phyloP scores from a whole-genome alignment of 2,797 vertebrate species.

The Enteromius afrohamiltoni region DNA sequence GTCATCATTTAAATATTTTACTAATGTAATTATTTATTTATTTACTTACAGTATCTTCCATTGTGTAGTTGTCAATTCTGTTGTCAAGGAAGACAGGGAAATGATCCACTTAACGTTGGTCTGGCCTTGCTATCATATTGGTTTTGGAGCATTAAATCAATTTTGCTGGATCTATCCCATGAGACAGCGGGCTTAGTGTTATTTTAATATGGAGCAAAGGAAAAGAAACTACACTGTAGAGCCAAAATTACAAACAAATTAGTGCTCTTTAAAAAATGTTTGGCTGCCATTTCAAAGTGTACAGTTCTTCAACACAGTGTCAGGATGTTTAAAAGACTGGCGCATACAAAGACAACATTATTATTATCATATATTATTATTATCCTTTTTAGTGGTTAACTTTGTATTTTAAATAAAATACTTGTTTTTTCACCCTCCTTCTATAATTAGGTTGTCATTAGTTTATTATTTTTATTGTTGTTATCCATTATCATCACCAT shows the following conservation, averaged over 20 bases:
- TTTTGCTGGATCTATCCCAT: slow-evolving; percentile 47
- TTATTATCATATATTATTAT: too few species aligned
- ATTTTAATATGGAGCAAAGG: slow-evolving; percentile 56
- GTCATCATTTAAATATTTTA: not conserved
- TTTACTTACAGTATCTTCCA: not conserved
- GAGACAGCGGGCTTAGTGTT: slow-evolving; percentile 54
- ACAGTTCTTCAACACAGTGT: slow-evolving; percentile 63
- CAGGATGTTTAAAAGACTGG: slow-evolving; percentile 66
- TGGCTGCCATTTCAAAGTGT: slow-evolving; percentile 62
- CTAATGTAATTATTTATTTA: not conserved
- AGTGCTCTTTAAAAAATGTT: slow-evolving; percentile 73
- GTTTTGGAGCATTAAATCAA: slow-evolving; percentile 60
- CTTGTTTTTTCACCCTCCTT: not conserved
- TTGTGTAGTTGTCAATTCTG: slow-evolving; percentile 1
- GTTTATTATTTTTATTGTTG: slow-evolving; percentile 55
- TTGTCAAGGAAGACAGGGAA: slow-evolving; percentile 4
- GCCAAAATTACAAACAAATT: slow-evolving; percentile 68
- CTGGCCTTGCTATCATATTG: slow-evolving; percentile 48
- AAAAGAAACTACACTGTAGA: slow-evolving; percentile 63
- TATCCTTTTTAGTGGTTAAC: slow-evolving; percentile 1
- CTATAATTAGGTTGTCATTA: not conserved
- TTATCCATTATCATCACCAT: not conserved
- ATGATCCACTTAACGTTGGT: slow-evolving; percentile 35
- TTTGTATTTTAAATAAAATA: not conserved
- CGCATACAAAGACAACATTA: slow-evolving; percentile 47